Conservation (phyloP, 2,113 vertebrate genomes). For the Gobio gobio region DNA sequence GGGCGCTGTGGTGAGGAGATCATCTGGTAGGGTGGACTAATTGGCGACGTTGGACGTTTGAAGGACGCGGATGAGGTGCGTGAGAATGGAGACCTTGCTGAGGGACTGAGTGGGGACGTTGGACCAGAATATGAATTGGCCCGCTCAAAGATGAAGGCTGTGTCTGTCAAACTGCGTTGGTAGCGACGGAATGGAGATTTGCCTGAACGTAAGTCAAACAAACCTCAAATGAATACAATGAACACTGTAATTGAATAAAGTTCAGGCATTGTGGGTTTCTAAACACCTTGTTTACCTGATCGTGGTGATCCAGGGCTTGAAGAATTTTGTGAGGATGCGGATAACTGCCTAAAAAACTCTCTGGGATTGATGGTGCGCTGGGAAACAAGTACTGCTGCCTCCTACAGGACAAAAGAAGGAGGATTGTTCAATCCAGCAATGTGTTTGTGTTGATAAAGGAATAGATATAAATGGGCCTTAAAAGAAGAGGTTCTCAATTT, state of each 20-base stretch:
- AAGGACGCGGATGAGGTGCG: constrained; percentile 63
- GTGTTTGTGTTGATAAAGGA: too few species aligned
- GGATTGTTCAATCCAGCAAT: neutral
- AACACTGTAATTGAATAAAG: neutral
- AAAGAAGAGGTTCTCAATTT: neutral
- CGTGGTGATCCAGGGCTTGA: constrained; percentile 71
- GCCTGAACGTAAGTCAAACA: constrained; percentile 62
- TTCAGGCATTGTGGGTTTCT: neutral
- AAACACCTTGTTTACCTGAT: constrained; percentile 59
- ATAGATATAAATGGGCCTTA: neutral
- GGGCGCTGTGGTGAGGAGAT: constrained; percentile 54
- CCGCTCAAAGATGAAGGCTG: constrained; percentile 81
- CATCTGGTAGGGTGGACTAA: constrained; percentile 64
- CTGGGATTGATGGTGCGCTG: constrained; percentile 80
- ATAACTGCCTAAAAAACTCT: constrained; percentile 83
- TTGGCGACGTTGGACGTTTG: constrained; percentile 60
- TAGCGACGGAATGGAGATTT: constrained; percentile 78
- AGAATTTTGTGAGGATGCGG: constrained; percentile 73
- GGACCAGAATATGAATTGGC: constrained; percentile 64
- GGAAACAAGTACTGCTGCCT: constrained; percentile 81
- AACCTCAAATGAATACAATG: neutral
- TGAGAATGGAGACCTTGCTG: constrained; percentile 73
- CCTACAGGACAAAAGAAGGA: constrained; percentile 65
- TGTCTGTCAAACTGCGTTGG: constrained; percentile 86
- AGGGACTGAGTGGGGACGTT: constrained; percentile 67